A percentile compares a stretch with the other conserved stretches of the same genome.
phyloP scores from a whole-genome alignment of 2,113 vertebrate genomes.

The Sciurus niger region DNA sequence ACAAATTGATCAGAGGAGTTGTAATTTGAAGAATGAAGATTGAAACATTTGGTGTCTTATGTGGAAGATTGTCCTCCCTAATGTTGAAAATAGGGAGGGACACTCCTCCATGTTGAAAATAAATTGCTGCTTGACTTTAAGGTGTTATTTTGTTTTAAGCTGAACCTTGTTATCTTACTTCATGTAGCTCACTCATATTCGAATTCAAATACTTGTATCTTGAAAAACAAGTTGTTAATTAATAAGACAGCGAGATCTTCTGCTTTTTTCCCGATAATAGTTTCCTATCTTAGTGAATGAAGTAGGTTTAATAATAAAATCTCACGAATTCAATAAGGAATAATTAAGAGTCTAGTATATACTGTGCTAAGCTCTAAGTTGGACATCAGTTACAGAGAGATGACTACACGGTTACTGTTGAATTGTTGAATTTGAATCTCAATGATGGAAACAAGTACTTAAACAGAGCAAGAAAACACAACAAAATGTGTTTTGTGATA shows the following conservation, averaged over 20 bases:
- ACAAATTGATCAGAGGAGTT: conserved; percentile 65
- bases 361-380: background rate
- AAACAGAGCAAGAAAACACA: background rate
- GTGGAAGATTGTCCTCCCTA: conserved; percentile 74
- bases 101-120: conserved; percentile 22
- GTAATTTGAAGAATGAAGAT: conserved; percentile 52
- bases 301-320: background rate
- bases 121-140: conserved; percentile 72
- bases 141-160: conserved; percentile 72
- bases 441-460: background rate
- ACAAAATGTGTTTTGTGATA: background rate
- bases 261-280: background rate
- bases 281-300: background rate
- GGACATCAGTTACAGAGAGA: background rate
- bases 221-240: background rate
- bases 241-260: background rate
- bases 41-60: conserved; percentile 55
- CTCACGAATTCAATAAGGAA: background rate
- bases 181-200: background rate
- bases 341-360: background rate
- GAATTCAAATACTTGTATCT: background rate
- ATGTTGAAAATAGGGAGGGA: conserved; percentile 49
- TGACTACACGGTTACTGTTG: background rate
- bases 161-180: conserved; percentile 18
- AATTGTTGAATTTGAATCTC: background rate